These are phyloP conservation scores for Synergus umbraculus DNA, from an alignment of 2,888 invertebrate species.

Conservation along the genomic window DNA sequence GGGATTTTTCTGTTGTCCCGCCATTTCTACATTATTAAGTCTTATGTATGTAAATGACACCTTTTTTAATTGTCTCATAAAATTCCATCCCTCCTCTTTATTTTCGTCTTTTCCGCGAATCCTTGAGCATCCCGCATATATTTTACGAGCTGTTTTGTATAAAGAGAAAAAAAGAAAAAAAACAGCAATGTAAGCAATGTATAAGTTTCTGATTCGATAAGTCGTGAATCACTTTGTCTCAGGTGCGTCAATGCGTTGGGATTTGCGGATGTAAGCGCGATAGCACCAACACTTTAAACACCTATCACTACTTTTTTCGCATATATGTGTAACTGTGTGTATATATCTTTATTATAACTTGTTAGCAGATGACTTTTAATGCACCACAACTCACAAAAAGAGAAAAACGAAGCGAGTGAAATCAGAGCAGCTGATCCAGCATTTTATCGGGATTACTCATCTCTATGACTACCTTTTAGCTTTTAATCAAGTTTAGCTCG, in stretches of 20 bases:
- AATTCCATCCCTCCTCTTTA: background rate
- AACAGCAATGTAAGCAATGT: constrained; percentile 35
- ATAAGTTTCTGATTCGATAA: constrained; percentile 41
- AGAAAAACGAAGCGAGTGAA: constrained; percentile 16
- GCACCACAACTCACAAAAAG: background rate
- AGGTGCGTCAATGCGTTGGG: constrained; percentile 36
- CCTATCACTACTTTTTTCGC: constrained; percentile 9
- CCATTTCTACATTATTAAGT: too few species aligned
- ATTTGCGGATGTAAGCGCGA: constrained; percentile 39
- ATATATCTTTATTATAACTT: constrained; percentile 8
- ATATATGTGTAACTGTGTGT: too few species aligned
- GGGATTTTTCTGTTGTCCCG: too few species aligned
- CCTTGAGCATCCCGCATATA: constrained; percentile 32
- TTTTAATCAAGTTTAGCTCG: constrained; percentile 36
- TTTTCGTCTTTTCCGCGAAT: constrained; percentile 22
- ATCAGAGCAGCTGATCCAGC: constrained; percentile 39
- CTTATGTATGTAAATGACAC: background rate
- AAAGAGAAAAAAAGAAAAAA: background rate
- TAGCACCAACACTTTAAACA: constrained; percentile 18
- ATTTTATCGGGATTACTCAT: constrained; percentile 39
- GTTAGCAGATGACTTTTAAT: constrained; percentile 24
- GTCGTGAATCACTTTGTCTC: constrained; percentile 39
- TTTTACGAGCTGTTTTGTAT: constrained; percentile 27
- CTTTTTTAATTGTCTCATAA: constrained; percentile 2
- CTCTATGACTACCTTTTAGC: constrained; percentile 7